Base-by-base conservation (phyloP, 2,888 invertebrate genomes). In the Temnothorax unifasciatus region DNA sequence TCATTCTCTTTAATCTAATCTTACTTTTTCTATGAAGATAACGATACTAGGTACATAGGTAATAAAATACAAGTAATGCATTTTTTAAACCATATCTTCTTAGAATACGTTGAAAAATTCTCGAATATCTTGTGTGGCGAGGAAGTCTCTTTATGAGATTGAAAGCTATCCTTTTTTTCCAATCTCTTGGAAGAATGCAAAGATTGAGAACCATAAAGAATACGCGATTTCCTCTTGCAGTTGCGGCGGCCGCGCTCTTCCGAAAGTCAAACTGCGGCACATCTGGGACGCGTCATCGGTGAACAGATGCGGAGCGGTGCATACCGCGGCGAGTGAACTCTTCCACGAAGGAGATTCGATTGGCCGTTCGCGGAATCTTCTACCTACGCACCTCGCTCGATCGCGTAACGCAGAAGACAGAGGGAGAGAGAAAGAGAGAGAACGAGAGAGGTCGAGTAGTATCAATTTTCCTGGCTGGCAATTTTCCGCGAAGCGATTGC, bases 301-400 rank as follows among this genome's bases (percentile, higher is more conserved):
- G 59, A 59, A 69, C 63, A 76, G 64, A 76, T 52, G 64, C 71
- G 47, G 38, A 79, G 57, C 47, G 79, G 15, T 69, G 71, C 59
- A 71, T 71, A 38, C 34, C 44, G 41, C 13, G 59, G 47, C 71
- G 47, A 71, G 44, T 34, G 54, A 76, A 82, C 76, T 86, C 47
- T 88, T 88, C 88, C 79, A 77, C 82, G 88, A 88, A 88, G 83
- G 64, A 84, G 83, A 87, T 88, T 88, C 85, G 84, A 84, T 84
- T 84, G 81, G 44, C 73, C 18, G 63, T 79, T 84, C 81, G 69
- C 15, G 38, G 84, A 69, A 84, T 25, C 68, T n/a, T 68, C 63
- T 71, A 76, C 84, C 71, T 81, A 82, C 82, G 82, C 84, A 68
- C 79, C 83, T 82, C 21, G 52, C 52, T 34, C 34, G 50, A 38